Percentiles rank a stretch among this genome's conserved stretches.
phyloP scores from a whole-genome alignment of 1,140 invertebrate species.

The Leguminivora glycinivorella region DNA sequence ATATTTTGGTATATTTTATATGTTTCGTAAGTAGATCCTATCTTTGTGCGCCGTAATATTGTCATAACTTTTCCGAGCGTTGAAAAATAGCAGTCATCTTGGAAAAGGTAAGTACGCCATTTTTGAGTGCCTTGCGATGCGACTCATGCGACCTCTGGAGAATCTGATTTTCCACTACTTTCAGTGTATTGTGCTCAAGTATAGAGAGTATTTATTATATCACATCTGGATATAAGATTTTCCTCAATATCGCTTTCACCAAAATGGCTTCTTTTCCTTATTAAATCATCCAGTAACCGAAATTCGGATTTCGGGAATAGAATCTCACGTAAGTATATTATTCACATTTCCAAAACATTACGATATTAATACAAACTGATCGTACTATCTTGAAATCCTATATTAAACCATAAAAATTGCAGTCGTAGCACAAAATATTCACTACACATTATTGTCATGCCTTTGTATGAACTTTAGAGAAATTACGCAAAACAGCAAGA shows the following conservation, averaged over 20 bases:
- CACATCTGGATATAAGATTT: no score
- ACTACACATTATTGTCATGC: slow-evolving; percentile 43
- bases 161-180: no score
- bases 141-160: no score
- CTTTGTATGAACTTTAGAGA: slow-evolving; percentile 32
- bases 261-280: no score
- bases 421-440: slow-evolving; percentile 28
- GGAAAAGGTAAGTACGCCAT: no score
- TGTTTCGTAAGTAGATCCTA: background rate
- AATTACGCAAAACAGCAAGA: background rate
- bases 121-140: no score
- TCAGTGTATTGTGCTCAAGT: no score
- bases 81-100: background rate
- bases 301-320: background rate
- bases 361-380: background rate
- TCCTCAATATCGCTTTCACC: no score
- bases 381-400: background rate
- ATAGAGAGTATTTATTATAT: no score
- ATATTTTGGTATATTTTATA: background rate
- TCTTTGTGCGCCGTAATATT: no score
- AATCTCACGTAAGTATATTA: background rate
- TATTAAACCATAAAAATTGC: slow-evolving; percentile 21
- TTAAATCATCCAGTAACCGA: background rate
- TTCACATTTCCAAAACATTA: background rate
- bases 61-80: background rate